Percentiles rank a stretch among this genome's conserved stretches.
phyloP scores from a whole-genome alignment of 2,113 vertebrate genomes.

The Heloderma charlesbogerti region DNA sequence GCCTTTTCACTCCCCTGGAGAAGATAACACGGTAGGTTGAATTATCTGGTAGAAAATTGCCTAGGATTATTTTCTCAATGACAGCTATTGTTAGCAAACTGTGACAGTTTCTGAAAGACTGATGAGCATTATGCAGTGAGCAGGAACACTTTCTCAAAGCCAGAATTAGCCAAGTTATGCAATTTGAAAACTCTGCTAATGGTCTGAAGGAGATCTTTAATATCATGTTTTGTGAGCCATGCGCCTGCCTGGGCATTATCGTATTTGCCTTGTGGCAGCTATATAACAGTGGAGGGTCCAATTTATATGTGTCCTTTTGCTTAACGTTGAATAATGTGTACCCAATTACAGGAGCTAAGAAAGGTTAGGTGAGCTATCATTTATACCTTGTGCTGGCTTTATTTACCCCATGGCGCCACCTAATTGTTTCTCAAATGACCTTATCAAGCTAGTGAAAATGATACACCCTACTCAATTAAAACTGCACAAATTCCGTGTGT shows the following conservation, averaged over 20 bases:
- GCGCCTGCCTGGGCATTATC: conserved; percentile 41
- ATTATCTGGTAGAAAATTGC: conserved; percentile 68
- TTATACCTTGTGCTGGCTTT: conserved; percentile 63
- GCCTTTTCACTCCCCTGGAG: conserved; percentile 66
- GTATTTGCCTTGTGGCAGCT: conserved; percentile 55
- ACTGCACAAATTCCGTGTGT: conserved; percentile 55
- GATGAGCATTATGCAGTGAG: conserved; percentile 61
- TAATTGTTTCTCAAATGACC: conserved; percentile 76
- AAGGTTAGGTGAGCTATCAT: conserved; percentile 56
- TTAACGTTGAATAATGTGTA: conserved; percentile 70
- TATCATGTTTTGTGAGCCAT: conserved; percentile 53
- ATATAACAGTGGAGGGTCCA: conserved; percentile 35
- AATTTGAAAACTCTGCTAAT: conserved; percentile 10
- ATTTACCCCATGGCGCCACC: conserved; percentile 59
- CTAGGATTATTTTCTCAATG: conserved; percentile 70
- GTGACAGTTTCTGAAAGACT: conserved; percentile 55
- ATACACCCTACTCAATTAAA: conserved; percentile 65
- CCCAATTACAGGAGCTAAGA: conserved; percentile 60
- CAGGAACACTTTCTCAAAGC: conserved; percentile 36
- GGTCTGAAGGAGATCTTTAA: conserved; percentile 52
- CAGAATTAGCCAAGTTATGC: conserved; percentile 45
- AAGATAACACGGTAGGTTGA: conserved; percentile 68
- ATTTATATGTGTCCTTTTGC: conserved; percentile 64
- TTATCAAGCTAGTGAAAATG: conserved; percentile 72
- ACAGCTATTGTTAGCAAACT: conserved; percentile 61